A percentile compares a stretch with the other conserved stretches of the same genome.
These are phyloP conservation scores for Plagodis dolabraria DNA, from an alignment of 2,888 invertebrate genomes.

Conservation along the genomic window DNA sequence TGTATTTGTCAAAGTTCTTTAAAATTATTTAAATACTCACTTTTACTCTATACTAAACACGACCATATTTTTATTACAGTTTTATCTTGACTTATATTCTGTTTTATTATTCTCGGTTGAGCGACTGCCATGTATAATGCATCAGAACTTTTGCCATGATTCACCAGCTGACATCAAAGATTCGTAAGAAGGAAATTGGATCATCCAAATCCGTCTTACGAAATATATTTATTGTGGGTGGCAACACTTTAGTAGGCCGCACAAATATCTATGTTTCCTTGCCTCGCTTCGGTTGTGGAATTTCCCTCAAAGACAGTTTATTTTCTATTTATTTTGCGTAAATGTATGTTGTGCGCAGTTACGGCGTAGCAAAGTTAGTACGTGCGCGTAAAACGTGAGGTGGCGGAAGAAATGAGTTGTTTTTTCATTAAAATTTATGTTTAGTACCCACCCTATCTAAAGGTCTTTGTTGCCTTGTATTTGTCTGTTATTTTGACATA, in stretches of 20 bases:
- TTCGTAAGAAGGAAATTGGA: constrained; percentile 42
- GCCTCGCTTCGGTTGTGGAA: constrained; percentile 8
- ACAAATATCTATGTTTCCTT: constrained; percentile 15
- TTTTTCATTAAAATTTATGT: constrained; percentile 1
- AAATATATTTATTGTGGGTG: constrained; percentile 35
- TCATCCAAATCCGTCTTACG: constrained; percentile 42
- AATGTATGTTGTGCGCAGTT: constrained; percentile 4
- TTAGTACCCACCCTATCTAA: neutral
- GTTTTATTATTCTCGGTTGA: constrained; percentile 3
- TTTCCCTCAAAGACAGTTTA: constrained; percentile 13
- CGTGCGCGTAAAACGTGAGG: constrained; percentile 4
- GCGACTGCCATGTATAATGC: constrained; percentile 44
- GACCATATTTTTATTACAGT: too few species aligned
- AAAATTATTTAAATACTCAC: too few species aligned
- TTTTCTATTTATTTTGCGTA: constrained; percentile 16
- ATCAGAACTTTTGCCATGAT: constrained; percentile 42
- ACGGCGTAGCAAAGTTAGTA: neutral
- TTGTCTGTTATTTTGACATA: neutral
- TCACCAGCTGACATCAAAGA: constrained; percentile 44
- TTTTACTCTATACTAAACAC: too few species aligned
- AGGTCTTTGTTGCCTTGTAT: neutral
- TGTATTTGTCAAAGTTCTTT: too few species aligned
- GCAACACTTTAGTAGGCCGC: constrained; percentile 25
- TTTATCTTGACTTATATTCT: constrained; percentile 7
- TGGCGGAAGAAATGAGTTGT: constrained; percentile 1